phyloP scores from a whole-genome alignment of 2,888 invertebrate species.

The Patella ulyssiponensis region DNA sequence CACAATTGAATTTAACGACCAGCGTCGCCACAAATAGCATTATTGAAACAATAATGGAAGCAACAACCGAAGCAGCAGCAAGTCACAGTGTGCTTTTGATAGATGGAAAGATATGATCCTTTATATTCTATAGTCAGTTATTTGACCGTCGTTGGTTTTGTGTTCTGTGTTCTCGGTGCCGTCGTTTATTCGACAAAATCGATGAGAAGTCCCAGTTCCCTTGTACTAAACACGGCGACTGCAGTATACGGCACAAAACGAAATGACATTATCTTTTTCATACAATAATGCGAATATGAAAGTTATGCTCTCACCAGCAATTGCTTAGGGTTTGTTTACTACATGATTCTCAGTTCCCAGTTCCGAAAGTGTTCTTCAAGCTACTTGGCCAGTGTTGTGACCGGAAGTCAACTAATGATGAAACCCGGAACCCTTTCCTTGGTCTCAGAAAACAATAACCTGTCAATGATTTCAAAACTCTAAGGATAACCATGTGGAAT shows the following conservation, averaged over 20 bases:
- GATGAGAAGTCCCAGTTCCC: constrained; percentile 9
- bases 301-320: background rate
- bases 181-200: constrained; percentile 3
- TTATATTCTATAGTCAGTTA: background rate
- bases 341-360: constrained; percentile 5
- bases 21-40: too few relatives aligned
- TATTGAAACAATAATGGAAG: too few relatives aligned
- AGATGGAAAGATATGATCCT: background rate
- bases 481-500: too few relatives aligned
- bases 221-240: background rate
- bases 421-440: too few relatives aligned
- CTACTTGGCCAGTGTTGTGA: background rate
- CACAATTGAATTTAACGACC: too few relatives aligned
- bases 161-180: background rate
- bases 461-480: too few relatives aligned
- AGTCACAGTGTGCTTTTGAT: background rate
- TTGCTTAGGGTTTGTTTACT: constrained; percentile 10
- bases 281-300: background rate
- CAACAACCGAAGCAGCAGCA: too few relatives aligned
- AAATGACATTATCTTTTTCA: constrained; percentile 14
- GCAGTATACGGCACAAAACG: background rate
- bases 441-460: too few relatives aligned
- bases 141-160: background rate
- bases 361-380: background rate
- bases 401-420: background rate